These are phyloP conservation scores for Andrena marginata DNA, from an alignment of 2,888 invertebrate genomes.

Conservation along the genomic window DNA sequence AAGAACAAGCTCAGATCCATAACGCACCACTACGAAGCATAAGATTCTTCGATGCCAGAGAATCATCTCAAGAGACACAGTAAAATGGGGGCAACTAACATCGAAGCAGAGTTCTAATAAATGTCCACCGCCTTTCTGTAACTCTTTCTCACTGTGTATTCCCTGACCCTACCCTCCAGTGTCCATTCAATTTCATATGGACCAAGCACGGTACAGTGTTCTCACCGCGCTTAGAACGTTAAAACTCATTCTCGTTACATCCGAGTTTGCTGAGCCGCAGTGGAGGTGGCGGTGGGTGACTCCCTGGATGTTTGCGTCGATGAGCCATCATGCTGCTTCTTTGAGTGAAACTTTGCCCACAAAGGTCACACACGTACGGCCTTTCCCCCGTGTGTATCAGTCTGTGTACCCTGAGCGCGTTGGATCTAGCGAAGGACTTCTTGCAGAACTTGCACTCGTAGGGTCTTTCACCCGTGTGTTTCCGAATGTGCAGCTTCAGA, in stretches of 20 bases:
- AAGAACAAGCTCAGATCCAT: no score
- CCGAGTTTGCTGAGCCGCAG: background rate
- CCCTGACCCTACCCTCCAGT: background rate
- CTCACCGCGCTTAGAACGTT: background rate
- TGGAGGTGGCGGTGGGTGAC: constrained; percentile 55
- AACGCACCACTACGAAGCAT: background rate
- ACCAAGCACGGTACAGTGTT: background rate
- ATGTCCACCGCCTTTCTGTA: background rate
- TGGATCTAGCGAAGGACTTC: constrained; percentile 67
- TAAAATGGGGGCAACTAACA: background rate
- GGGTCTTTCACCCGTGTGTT: constrained; percentile 72
- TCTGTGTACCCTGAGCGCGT: constrained; percentile 72
- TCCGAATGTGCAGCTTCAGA: constrained; percentile 65
- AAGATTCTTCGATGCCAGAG: background rate
- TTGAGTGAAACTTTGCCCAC: constrained; percentile 73
- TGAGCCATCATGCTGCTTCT: constrained; percentile 72
- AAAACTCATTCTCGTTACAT: constrained; percentile 13
- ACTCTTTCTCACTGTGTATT: no score
- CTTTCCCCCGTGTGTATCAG: constrained; percentile 73
- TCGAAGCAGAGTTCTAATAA: background rate
- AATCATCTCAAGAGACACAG: background rate
- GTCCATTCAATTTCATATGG: background rate
- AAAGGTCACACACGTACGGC: constrained; percentile 77
- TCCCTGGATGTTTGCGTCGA: constrained; percentile 65
- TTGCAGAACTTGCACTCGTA: constrained; percentile 76